Percentiles rank a stretch among this genome's conserved stretches.
Evolutionary conservation across 2,113 vertebrate species (phyloP).

Genomic region (Stigmatopora nigra): DNA sequence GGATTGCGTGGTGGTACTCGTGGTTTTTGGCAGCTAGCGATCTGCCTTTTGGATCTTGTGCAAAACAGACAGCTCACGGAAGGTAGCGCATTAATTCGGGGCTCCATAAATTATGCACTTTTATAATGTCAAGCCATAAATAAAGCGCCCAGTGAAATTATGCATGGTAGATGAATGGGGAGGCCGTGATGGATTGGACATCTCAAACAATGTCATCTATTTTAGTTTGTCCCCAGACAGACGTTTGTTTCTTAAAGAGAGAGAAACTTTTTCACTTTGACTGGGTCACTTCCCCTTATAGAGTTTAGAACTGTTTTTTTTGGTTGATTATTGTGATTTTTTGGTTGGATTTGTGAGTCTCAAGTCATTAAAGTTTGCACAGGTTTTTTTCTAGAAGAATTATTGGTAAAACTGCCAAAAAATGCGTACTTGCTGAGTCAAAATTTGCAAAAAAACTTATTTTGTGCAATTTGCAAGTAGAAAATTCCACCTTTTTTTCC

Average conservation of each 20-base stretch:
- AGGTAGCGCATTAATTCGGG: constrained; percentile 72
- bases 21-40: constrained; percentile 70
- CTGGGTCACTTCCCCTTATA: constrained; percentile 21
- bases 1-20: constrained; percentile 69
- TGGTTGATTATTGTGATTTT: not conserved
- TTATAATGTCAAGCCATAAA: constrained; percentile 75
- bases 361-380: too few species aligned
- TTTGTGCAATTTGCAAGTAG: too few species aligned
- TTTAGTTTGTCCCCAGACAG: constrained; percentile 54
- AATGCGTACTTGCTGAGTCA: not conserved
- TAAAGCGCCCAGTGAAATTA: constrained; percentile 69
- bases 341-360: not conserved
- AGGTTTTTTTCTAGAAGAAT: not conserved
- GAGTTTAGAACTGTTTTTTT: not conserved
- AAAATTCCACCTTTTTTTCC: too few species aligned
- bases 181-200: constrained; percentile 65
- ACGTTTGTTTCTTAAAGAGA: constrained; percentile 30
- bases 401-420: not conserved
- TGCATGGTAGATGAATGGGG: constrained; percentile 68
- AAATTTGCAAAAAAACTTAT: too few species aligned
- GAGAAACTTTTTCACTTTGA: constrained; percentile 24
- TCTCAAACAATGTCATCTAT: constrained; percentile 61
- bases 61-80: constrained; percentile 68
- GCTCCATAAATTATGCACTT: constrained; percentile 75
- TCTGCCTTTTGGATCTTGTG: constrained; percentile 65